Conservation (phyloP, 2,113 vertebrate species). For the Paracanthobrama guichenoti region DNA sequence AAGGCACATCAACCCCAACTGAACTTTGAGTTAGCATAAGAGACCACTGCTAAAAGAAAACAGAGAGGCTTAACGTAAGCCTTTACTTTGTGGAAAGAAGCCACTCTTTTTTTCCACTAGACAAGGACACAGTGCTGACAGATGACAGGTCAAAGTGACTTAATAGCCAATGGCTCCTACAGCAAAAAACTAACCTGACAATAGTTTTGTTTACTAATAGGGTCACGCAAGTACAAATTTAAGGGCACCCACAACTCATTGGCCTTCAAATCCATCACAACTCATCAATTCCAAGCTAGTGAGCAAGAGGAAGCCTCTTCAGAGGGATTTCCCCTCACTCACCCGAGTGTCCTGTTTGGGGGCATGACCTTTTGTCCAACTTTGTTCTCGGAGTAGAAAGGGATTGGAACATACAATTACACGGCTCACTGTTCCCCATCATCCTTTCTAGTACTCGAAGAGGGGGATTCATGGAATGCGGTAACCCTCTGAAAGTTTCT, state of each 20-base stretch:
- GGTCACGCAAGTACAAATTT: not conserved
- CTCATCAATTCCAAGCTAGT: conserved; percentile 16
- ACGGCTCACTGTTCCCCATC: conserved; percentile 28
- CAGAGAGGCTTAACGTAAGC: conserved; percentile 47
- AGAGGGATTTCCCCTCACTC: conserved; percentile 52
- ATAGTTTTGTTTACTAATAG: conserved; percentile 3
- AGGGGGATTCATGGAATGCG: conserved; percentile 63
- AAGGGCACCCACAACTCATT: not conserved
- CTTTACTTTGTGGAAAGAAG: conserved; percentile 57
- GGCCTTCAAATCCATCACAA: not conserved
- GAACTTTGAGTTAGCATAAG: conserved; percentile 53
- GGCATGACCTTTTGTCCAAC: conserved; percentile 32
- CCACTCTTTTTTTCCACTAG: conserved; percentile 40
- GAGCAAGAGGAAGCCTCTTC: conserved; percentile 25
- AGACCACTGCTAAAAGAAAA: conserved; percentile 53
- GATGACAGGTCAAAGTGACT: conserved; percentile 58
- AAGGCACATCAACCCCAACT: conserved; percentile 48
- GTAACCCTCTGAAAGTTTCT: conserved; percentile 59
- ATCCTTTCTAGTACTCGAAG: conserved; percentile 37
- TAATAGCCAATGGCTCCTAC: conserved; percentile 44
- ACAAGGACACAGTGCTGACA: conserved; percentile 50
- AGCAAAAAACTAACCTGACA: not conserved
- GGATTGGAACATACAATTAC: conserved; percentile 47
- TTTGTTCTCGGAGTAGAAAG: conserved; percentile 31
- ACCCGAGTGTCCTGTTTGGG: conserved; percentile 14